A percentile compares a stretch with the other conserved stretches of the same genome.
These are phyloP conservation scores for Miniopterus natalensis DNA, from an alignment of 2,113 vertebrate genomes.

Conservation along the genomic window DNA sequence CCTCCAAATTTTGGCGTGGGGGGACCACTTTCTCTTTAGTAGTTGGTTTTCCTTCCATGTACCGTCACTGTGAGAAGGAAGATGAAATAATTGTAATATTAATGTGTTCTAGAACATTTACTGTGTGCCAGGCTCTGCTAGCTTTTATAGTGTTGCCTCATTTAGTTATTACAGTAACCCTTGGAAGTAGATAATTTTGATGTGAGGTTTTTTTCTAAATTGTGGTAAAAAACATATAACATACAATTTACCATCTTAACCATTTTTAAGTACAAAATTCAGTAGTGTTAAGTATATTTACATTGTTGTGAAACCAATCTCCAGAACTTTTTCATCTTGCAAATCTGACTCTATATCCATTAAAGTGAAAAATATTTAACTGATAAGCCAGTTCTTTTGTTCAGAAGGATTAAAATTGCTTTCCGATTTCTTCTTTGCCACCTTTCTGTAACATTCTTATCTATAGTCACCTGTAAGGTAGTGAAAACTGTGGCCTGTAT, in stretches of 20 bases:
- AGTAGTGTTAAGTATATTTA: background rate
- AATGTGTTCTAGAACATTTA: background rate
- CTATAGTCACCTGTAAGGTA: background rate
- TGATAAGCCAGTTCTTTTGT: background rate
- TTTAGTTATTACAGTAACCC: background rate
- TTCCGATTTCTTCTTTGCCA: background rate
- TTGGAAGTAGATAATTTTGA: background rate
- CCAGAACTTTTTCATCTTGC: background rate
- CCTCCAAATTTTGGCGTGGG: background rate
- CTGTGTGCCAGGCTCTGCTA: background rate
- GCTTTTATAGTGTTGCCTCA: background rate
- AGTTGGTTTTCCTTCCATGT: background rate
- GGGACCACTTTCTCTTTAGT: conserved; percentile 3
- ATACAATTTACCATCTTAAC: background rate
- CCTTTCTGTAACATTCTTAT: background rate
- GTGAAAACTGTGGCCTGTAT: background rate
- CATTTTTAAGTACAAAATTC: background rate
- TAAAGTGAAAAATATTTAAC: background rate
- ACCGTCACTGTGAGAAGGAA: background rate
- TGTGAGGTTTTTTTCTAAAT: background rate
- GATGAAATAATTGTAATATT: background rate
- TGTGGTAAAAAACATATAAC: background rate
- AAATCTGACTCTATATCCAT: background rate
- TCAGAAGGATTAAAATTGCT: background rate
- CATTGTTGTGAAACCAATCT: background rate